A percentile compares a stretch with the other conserved stretches of the same genome.
phyloP scores from a whole-genome alignment of 2,113 vertebrate species.

The Zosterops japonicus region DNA sequence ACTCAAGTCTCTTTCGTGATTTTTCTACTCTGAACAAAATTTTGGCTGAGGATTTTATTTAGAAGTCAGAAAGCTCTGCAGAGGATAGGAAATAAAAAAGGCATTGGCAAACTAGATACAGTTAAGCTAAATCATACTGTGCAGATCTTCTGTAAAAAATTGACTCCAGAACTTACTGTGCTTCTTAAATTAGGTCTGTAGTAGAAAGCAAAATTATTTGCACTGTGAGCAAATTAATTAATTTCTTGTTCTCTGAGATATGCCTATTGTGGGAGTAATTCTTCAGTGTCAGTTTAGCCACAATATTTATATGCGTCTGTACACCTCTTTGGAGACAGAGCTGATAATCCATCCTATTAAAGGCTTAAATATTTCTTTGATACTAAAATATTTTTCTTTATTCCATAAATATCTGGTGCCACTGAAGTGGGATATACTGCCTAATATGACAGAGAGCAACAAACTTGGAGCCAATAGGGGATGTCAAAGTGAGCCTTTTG shows the following conservation, averaged over 20 bases:
- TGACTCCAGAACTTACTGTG: neutral
- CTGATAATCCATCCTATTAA: constrained; percentile 4
- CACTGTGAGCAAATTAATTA: neutral
- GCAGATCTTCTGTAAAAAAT: constrained; percentile 4
- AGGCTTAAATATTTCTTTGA: constrained; percentile 10
- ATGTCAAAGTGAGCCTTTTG: neutral
- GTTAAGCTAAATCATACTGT: neutral
- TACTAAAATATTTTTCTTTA: neutral
- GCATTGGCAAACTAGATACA: neutral
- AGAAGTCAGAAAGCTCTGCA: neutral
- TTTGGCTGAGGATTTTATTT: neutral
- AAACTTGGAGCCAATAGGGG: neutral
- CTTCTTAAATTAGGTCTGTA: neutral
- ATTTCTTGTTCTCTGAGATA: neutral
- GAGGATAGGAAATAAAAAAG: neutral
- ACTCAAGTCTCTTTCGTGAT: neutral
- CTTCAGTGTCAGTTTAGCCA: neutral
- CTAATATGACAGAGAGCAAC: neutral
- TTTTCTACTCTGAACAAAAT: neutral
- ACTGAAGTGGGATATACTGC: neutral
- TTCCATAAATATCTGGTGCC: neutral
- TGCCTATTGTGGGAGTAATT: neutral
- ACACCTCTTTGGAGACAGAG: neutral
- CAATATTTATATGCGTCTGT: neutral
- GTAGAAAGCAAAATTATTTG: neutral